Evolutionary conservation across 2,797 vertebrate species (phyloP).

Genomic region (Yasuhikotakia modesta): DNA sequence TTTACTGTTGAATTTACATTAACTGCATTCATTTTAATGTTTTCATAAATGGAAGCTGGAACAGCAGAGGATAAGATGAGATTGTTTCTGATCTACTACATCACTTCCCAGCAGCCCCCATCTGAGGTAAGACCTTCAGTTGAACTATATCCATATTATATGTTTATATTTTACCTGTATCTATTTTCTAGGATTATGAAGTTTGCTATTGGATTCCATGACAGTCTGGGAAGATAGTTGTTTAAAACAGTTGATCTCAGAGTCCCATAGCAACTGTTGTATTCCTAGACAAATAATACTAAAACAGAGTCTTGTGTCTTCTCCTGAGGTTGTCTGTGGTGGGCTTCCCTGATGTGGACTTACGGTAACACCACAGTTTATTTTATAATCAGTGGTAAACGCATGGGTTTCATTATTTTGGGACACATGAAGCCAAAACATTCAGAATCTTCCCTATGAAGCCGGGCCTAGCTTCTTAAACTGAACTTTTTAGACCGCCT

Average conservation of each 20-base stretch:
- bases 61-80: conserved; percentile 98
- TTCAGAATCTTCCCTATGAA: conserved; percentile 43
- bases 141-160: not conserved
- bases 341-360: conserved; percentile 50
- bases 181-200: not conserved
- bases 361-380: conserved; percentile 52
- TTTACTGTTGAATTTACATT: conserved; percentile 44
- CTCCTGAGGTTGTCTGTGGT: conserved; percentile 34
- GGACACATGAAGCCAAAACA: conserved; percentile 51
- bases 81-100: conserved; percentile 95
- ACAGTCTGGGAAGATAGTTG: not conserved
- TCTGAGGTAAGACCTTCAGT: conserved; percentile 83
- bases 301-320: conserved; percentile 1
- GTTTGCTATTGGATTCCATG: too few relatives aligned
- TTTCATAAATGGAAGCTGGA: conserved; percentile 81
- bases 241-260: not conserved
- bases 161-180: not conserved
- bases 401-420: conserved; percentile 56
- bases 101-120: conserved; percentile 87
- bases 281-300: conserved; percentile 12
- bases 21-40: conserved; percentile 42
- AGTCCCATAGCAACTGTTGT: conserved; percentile 1
- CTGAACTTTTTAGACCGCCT: conserved; percentile 41
- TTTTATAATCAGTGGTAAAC: conserved; percentile 52
- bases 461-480: conserved; percentile 42